Evolutionary conservation across 2,113 vertebrate genomes (phyloP).

Genomic region (Oreochromis niloticus): DNA sequence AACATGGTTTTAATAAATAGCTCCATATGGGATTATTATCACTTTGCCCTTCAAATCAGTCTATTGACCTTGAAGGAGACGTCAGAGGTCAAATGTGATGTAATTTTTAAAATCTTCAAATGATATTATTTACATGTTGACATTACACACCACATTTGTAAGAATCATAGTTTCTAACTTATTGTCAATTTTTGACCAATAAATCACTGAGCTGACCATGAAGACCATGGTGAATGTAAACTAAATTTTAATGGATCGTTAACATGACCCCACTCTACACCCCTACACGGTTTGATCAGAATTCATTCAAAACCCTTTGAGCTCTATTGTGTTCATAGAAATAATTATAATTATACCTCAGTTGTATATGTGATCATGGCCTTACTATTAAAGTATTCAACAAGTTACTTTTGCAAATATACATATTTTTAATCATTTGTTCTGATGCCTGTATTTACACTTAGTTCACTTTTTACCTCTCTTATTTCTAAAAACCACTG

Average conservation of each 20-base stretch:
- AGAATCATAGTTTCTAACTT: background rate
- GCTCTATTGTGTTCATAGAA: background rate
- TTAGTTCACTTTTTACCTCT: background rate
- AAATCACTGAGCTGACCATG: background rate
- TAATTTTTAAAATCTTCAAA: background rate
- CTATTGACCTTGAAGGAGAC: background rate
- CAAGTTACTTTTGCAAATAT: background rate
- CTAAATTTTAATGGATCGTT: background rate
- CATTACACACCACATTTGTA: background rate
- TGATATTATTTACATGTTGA: accelerated
- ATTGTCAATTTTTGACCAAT: background rate
- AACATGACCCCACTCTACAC: background rate
- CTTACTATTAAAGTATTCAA: background rate
- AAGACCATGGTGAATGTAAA: background rate
- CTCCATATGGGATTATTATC: background rate
- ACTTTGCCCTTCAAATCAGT: background rate
- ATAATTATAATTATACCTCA: background rate
- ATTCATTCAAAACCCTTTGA: background rate
- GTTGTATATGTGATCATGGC: background rate
- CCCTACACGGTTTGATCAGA: background rate
- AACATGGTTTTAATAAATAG: background rate
- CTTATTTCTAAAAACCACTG: background rate
- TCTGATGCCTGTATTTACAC: background rate
- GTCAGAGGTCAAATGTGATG: background rate
- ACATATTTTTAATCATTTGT: background rate